Conservation (phyloP, 2,888 invertebrate genomes). For the Agrochola macilenta region DNA sequence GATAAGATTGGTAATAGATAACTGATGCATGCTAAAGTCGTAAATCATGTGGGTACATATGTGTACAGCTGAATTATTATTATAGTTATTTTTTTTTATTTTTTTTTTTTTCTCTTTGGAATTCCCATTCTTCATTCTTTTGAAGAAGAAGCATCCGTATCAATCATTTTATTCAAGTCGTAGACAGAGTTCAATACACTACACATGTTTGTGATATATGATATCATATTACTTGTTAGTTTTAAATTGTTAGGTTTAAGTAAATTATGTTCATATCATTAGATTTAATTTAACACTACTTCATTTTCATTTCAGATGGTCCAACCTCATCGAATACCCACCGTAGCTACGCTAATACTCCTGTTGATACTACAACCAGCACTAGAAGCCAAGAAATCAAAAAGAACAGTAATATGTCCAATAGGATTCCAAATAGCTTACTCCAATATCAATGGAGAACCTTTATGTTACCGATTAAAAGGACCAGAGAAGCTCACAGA, state of each 20-base stretch:
- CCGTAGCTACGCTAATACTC: slow-evolving; percentile 67
- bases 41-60: not conserved
- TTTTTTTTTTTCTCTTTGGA: not conserved
- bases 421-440: slow-evolving; percentile 80
- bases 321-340: slow-evolving; percentile 63
- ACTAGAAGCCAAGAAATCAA: slow-evolving; percentile 67
- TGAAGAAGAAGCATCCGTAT: not conserved
- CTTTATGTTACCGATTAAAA: slow-evolving; percentile 83
- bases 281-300: not conserved
- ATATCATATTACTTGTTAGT: not conserved
- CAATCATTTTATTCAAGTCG: not conserved
- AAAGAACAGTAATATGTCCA: slow-evolving; percentile 75
- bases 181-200: not conserved
- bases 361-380: slow-evolving; percentile 68
- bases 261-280: not conserved
- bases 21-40: slow-evolving; percentile 60
- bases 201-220: not conserved
- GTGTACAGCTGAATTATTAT: not conserved
- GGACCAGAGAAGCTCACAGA: slow-evolving; percentile 82
- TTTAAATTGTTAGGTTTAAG: no score
- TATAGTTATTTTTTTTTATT: not conserved
- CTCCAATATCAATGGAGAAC: slow-evolving; percentile 67
- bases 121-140: not conserved
- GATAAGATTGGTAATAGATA: slow-evolving; percentile 68
- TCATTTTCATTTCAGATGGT: slow-evolving; percentile 77